phyloP scores from a whole-genome alignment of 2,113 vertebrate species.

The Callipepla squamata region DNA sequence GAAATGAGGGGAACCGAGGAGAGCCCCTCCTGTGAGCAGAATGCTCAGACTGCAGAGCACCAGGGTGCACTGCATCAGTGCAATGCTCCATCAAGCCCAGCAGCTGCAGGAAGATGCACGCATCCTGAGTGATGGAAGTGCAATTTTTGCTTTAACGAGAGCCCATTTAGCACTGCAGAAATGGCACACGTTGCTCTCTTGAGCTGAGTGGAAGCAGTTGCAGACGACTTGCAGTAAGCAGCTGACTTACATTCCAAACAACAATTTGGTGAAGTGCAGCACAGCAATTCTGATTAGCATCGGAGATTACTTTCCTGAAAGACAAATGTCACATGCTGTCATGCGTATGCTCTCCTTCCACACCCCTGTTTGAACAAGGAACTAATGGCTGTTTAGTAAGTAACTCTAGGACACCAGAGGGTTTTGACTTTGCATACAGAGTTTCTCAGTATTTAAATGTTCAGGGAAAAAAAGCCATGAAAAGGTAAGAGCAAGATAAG shows the following conservation, averaged over 20 bases:
- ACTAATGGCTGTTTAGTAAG: not conserved
- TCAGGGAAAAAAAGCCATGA: no score
- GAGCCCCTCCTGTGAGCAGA: not conserved
- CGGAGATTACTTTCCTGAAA: not conserved
- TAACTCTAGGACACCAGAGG: fast-evolving
- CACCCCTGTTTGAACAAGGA: not conserved
- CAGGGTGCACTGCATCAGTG: not conserved
- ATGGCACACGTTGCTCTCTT: fast-evolving
- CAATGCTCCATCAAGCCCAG: not conserved
- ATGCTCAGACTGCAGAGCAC: fast-evolving
- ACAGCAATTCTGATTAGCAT: not conserved
- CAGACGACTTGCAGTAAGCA: not conserved
- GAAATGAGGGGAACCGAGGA: not conserved
- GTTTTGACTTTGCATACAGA: not conserved
- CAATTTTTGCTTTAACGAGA: not conserved
- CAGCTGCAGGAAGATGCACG: not conserved
- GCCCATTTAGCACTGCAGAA: not conserved
- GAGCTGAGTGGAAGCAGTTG: not conserved
- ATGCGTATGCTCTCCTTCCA: fast-evolving
- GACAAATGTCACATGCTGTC: not conserved
- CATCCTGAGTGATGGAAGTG: not conserved
- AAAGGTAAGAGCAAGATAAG: not conserved
- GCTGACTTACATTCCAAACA: not conserved
- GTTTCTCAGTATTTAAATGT: not conserved
- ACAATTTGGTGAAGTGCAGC: not conserved